phyloP scores from a whole-genome alignment of 1,140 invertebrate species.

The Aculops lycopersici region DNA sequence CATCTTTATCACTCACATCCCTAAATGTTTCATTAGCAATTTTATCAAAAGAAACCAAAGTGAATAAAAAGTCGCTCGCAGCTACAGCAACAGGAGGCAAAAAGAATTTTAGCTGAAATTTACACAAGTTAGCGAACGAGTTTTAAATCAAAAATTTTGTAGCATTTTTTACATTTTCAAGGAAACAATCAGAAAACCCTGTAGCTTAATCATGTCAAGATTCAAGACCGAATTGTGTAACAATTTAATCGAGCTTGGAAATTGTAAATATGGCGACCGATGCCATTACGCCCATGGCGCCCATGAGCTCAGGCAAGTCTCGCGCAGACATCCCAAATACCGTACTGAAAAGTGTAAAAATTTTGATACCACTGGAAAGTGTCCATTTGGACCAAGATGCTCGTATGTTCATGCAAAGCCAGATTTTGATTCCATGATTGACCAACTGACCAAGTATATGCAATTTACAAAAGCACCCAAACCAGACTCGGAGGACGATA shows the following conservation, averaged over 20 bases:
- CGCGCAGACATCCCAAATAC: constrained; percentile 11
- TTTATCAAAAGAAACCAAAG: too few relatives aligned
- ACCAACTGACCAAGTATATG: constrained; percentile 1
- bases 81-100: too few relatives aligned
- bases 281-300: constrained; percentile 13
- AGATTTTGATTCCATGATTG: constrained; percentile 3
- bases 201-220: constrained; percentile 6
- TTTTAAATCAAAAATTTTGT: too few relatives aligned
- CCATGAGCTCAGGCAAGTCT: constrained; percentile 9
- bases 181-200: too few relatives aligned
- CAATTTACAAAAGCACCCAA: background rate
- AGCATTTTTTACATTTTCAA: too few relatives aligned
- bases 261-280: constrained; percentile 12
- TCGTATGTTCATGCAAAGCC: constrained; percentile 10
- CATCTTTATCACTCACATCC: too few relatives aligned
- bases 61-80: too few relatives aligned
- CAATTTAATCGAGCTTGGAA: constrained; percentile 9
- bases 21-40: too few relatives aligned
- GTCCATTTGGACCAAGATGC: constrained; percentile 12
- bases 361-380: constrained; percentile 11
- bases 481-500: background rate
- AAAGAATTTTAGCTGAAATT: too few relatives aligned
- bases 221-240: constrained; percentile 13
- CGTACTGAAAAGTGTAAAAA: constrained; percentile 12
- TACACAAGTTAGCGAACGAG: too few relatives aligned